phyloP scores from a whole-genome alignment of 2,797 vertebrate species.

The Choloepus didactylus region DNA sequence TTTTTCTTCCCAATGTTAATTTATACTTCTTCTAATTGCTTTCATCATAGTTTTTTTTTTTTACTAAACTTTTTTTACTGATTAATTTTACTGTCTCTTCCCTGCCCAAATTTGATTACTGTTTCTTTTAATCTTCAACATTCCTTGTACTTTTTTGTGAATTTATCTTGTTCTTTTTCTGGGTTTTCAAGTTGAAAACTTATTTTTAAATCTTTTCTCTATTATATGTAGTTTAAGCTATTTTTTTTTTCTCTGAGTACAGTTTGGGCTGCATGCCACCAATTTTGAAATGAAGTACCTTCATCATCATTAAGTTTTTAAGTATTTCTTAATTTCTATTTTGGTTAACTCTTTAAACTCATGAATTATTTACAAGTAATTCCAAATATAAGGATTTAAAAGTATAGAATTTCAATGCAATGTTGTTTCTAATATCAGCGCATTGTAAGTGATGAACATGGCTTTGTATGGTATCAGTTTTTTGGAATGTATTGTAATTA shows the following conservation, averaged over 20 bases:
- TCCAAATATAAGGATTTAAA: no score
- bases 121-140: background rate
- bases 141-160: background rate
- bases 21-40: no score
- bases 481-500: background rate
- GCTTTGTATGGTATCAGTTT: background rate
- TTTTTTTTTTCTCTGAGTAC: background rate
- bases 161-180: background rate
- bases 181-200: background rate
- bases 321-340: conserved; percentile 9
- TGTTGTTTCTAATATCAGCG: background rate
- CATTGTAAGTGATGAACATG: background rate
- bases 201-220: conserved; percentile 1
- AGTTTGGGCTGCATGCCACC: background rate
- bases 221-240: background rate
- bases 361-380: no score
- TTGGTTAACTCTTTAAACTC: background rate
- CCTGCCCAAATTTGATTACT: background rate
- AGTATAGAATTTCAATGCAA: background rate
- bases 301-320: background rate
- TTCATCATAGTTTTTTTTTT: background rate
- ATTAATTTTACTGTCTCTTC: background rate
- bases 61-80: background rate
- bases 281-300: background rate
- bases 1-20: background rate